These are phyloP conservation scores for Oreocharis arfaki DNA, from an alignment of 2,113 vertebrate species.

Conservation along the genomic window DNA sequence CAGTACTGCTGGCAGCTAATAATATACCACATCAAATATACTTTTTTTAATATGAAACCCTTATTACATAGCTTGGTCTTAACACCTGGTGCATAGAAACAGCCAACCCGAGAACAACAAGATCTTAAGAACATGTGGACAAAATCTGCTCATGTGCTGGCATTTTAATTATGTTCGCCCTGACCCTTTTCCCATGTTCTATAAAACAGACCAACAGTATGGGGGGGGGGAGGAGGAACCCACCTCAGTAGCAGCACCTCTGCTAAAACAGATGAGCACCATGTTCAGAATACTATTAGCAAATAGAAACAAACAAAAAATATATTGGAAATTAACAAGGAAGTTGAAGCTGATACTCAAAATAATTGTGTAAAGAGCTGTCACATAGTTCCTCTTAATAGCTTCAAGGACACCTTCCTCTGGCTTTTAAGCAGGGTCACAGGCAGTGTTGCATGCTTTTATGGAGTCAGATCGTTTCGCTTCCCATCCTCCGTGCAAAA, in stretches of 20 bases:
- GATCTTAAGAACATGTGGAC: constrained; percentile 61
- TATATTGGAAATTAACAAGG: not conserved
- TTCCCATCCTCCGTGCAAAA: not conserved
- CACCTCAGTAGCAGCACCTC: constrained; percentile 29
- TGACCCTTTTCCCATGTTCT: constrained; percentile 56
- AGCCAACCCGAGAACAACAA: constrained; percentile 23
- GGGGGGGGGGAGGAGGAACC: not conserved
- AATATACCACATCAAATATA: constrained; percentile 36
- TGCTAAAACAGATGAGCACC: not conserved
- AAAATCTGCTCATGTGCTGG: constrained; percentile 58
- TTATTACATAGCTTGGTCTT: constrained; percentile 20
- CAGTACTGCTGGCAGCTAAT: not conserved
- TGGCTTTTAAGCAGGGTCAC: constrained; percentile 1
- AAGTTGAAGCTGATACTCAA: constrained; percentile 8
- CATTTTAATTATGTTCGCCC: constrained; percentile 63
- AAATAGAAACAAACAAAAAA: not conserved
- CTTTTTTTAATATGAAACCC: constrained; percentile 6
- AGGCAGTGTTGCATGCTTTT: not conserved
- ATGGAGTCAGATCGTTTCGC: not conserved
- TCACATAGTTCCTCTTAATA: constrained; percentile 20
- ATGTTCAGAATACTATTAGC: not conserved
- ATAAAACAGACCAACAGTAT: constrained; percentile 45
- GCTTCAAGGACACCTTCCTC: constrained; percentile 38
- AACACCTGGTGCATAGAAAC: constrained; percentile 45
- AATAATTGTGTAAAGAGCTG: constrained; percentile 25